phyloP scores from a whole-genome alignment of 2,113 vertebrate genomes.

The Nanorana parkeri region DNA sequence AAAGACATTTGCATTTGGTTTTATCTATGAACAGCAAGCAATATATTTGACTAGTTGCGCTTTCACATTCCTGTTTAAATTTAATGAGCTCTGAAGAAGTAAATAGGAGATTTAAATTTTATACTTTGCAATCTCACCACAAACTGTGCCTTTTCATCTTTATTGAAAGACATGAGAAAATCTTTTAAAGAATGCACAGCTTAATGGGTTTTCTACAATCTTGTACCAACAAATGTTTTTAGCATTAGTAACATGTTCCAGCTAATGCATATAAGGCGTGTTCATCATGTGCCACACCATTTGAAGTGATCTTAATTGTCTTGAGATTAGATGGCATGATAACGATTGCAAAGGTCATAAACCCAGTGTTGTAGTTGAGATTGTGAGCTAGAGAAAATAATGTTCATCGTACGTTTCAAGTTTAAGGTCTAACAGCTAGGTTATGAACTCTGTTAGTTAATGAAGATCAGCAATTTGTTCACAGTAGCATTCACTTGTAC shows the following conservation, averaged over 20 bases:
- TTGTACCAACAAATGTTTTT: slow-evolving; percentile 57
- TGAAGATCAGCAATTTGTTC: slow-evolving; percentile 8
- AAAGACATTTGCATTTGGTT: slow-evolving; percentile 34
- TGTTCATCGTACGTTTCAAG: slow-evolving; percentile 45
- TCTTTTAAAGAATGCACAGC: slow-evolving; percentile 55
- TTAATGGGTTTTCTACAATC: slow-evolving; percentile 50
- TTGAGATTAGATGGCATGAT: slow-evolving; percentile 58
- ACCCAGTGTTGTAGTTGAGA: slow-evolving; percentile 13
- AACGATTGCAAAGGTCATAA: slow-evolving; percentile 64
- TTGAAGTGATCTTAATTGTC: slow-evolving; percentile 58
- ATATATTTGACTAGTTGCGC: slow-evolving; percentile 45
- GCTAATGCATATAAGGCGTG: slow-evolving; percentile 23
- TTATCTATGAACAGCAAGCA: slow-evolving; percentile 31
- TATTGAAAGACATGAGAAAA: slow-evolving; percentile 50
- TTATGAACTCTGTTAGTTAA: slow-evolving; percentile 11
- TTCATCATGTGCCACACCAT: slow-evolving; percentile 46
- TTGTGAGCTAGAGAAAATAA: slow-evolving; percentile 39
- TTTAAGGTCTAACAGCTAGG: slow-evolving; percentile 38
- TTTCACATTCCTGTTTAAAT: slow-evolving; percentile 29
- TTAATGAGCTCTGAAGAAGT: slow-evolving; percentile 48
- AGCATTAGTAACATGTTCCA: slow-evolving; percentile 52
- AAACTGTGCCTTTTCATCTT: slow-evolving; percentile 54
- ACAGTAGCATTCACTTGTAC: neutral
- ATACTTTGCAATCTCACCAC: slow-evolving; percentile 1
- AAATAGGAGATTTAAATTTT: slow-evolving; percentile 36